Base-by-base conservation (phyloP, 2,113 vertebrate genomes). In the Naja naja region DNA sequence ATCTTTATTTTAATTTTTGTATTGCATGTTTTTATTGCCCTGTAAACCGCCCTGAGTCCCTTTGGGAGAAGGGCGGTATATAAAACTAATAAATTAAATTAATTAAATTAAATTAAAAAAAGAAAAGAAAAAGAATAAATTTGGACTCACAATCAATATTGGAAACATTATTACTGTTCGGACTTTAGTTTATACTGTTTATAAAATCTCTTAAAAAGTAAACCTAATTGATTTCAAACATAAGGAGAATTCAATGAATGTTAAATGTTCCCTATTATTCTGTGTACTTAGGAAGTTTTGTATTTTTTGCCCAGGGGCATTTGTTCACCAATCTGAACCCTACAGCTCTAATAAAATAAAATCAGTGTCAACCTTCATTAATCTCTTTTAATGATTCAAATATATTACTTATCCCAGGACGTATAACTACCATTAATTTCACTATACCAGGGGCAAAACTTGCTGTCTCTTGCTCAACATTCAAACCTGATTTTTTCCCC, bases 381-480 rank as follows among this genome's bases (percentile, higher is more conserved):
- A 43, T 81, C 74, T n/a, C 30, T 87, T 91, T 55, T 92, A 69
- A 47, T 22, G 47, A 11, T 25, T 47, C 55, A 60, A 49, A 10
- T 22, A 55, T 27, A 74, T 64, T 4, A 0, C 8, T 89, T 90
- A 64, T 5, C 52, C 39, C 45, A 30, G 88, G 39, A 47, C 43
- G 9, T 85, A 60, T 60, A 81, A 92, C 22, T n/a, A 20, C 60
- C 25, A 16, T 43, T 25, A n/a, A 53, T 89, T 20, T 58, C 49
- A 3, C 6, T 23, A 0, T 49, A 6, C 1, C 2, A 0, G 9
- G 0, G 0, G 25, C n/a, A 0, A 0, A 30, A 12, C 47, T 5
- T 1, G 43, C 14, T 14, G 60, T 20, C n/a, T 34, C 55, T 60
- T 30, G 7, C 54, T 1, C 12, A 49, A 11, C 14, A 0, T 69